These are phyloP conservation scores for Heptranchias perlo DNA, from an alignment of 2,113 vertebrate species.

Conservation along the genomic window DNA sequence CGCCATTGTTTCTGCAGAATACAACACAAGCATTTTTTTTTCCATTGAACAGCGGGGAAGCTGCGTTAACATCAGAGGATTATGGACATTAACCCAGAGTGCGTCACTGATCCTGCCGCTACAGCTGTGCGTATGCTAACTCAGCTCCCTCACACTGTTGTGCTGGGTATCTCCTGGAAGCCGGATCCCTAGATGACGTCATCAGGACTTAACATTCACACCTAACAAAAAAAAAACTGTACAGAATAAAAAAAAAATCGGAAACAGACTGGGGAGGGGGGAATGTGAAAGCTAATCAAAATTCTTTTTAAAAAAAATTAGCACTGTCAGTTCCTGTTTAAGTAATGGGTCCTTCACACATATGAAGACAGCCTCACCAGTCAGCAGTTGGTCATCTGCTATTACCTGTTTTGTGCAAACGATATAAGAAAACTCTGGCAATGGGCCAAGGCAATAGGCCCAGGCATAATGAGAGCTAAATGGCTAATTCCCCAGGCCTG, in stretches of 20 bases:
- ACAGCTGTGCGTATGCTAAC: not conserved
- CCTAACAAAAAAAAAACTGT: not conserved
- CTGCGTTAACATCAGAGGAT: not conserved
- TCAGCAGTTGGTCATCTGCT: not conserved
- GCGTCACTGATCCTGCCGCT: not conserved
- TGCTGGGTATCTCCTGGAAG: not conserved
- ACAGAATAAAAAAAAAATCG: not conserved
- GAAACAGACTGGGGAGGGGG: too few species aligned
- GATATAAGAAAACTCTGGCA: slow-evolving; percentile 1
- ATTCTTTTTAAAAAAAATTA: not conserved
- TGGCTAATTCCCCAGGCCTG: not conserved
- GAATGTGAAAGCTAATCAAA: slow-evolving; percentile 5
- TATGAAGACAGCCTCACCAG: not conserved
- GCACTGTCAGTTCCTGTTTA: not conserved
- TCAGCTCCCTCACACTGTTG: not conserved
- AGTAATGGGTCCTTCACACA: not conserved
- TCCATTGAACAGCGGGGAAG: not conserved
- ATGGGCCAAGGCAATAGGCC: not conserved
- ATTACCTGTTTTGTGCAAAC: not conserved
- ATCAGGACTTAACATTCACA: not conserved
- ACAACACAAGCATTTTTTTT: not conserved
- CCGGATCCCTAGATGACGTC: not conserved
- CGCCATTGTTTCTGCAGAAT: not conserved
- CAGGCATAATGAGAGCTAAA: slow-evolving; percentile 10
- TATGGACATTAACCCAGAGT: not conserved